Evolutionary conservation across 2,113 vertebrate genomes (phyloP).

Genomic region (Amblyornis subalaris): DNA sequence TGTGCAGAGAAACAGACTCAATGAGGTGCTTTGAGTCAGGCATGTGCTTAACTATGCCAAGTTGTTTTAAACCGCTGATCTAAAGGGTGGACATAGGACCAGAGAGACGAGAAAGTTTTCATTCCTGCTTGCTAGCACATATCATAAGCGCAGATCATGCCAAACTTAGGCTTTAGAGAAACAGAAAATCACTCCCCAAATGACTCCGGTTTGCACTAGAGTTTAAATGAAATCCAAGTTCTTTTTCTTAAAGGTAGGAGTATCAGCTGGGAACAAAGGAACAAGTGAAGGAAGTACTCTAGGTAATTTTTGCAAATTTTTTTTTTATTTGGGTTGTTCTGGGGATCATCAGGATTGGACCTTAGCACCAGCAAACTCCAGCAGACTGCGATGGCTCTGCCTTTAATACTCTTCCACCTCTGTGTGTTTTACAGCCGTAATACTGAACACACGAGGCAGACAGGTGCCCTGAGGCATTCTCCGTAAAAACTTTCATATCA

Average conservation of each 20-base stretch:
- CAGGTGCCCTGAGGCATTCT: constrained; percentile 67
- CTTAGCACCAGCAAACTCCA: constrained; percentile 22
- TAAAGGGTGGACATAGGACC: neutral
- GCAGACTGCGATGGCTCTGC: constrained; percentile 50
- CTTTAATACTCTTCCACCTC: constrained; percentile 46
- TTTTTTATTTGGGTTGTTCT: neutral
- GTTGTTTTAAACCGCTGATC: neutral
- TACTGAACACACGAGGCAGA: constrained; percentile 59
- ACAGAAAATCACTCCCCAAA: neutral
- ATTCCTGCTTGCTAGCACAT: neutral
- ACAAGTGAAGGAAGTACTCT: neutral
- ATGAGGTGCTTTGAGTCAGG: neutral
- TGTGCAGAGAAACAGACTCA: neutral
- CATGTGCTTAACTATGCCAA: neutral
- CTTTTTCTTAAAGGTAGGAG: neutral
- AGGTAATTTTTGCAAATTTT: neutral
- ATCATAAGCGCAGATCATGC: neutral
- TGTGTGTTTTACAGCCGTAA: constrained; percentile 28
- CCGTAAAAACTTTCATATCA: constrained; percentile 51
- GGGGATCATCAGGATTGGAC: constrained; percentile 34
- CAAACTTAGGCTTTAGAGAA: neutral
- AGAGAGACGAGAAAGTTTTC: neutral
- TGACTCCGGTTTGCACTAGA: neutral
- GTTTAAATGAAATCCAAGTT: neutral
- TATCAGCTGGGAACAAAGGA: neutral